phyloP scores from a whole-genome alignment of 1,140 invertebrate genomes.

The Drosophila sechellia region DNA sequence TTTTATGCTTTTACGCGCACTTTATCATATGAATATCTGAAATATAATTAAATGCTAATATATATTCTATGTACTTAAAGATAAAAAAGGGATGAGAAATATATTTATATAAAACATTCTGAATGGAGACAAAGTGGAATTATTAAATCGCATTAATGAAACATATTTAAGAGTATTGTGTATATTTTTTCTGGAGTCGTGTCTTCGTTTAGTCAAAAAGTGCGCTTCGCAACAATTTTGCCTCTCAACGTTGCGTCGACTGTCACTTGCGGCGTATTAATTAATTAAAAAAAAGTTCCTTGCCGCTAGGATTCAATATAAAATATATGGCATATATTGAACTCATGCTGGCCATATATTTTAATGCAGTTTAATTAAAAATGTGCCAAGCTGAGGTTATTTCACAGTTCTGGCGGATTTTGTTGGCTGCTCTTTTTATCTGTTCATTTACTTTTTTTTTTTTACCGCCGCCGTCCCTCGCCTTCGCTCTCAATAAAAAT shows the following conservation, averaged over 20 bases:
- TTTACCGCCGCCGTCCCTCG: conserved; percentile 1
- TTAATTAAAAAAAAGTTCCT: conserved; percentile 49
- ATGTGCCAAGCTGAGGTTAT: conserved; percentile 54
- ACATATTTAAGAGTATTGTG: no score
- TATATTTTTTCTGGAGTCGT: no score
- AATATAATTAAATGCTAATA: no score
- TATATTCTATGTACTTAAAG: no score
- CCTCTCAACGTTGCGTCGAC: conserved; percentile 1
- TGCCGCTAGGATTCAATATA: conserved; percentile 41
- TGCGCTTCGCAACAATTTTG: conserved; percentile 17
- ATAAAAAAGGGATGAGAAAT: no score
- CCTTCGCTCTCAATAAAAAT: conserved; percentile 18
- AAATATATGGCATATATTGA: conserved; percentile 33
- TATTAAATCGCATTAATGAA: neutral
- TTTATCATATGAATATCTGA: no score
- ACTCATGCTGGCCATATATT: conserved; percentile 45
- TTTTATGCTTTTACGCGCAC: conserved; percentile 21
- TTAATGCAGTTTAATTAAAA: conserved; percentile 76
- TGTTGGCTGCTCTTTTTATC: conserved; percentile 31
- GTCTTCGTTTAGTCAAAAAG: neutral
- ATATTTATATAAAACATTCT: no score
- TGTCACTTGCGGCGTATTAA: conserved; percentile 53
- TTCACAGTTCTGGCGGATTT: conserved; percentile 44
- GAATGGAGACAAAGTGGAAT: no score
- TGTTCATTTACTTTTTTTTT: conserved; percentile 22